These are phyloP conservation scores for Andricus grossulariae DNA, from an alignment of 1,140 invertebrate genomes.

Conservation along the genomic window DNA sequence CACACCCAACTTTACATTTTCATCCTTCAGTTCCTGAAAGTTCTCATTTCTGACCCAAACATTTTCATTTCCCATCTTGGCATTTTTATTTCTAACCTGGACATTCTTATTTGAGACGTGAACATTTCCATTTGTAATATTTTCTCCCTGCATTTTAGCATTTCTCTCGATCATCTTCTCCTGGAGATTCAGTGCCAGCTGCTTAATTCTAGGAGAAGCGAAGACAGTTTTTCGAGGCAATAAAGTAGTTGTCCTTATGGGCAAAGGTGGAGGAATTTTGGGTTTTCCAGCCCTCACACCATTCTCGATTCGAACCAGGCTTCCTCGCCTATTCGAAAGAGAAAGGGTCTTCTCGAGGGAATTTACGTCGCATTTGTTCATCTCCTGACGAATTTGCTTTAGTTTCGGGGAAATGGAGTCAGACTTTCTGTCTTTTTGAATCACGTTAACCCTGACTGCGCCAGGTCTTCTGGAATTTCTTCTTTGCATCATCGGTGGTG, in stretches of 20 bases:
- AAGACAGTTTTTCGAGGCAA: slow-evolving; percentile 50
- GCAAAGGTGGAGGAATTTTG: slow-evolving; percentile 16
- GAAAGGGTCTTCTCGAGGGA: slow-evolving; percentile 10
- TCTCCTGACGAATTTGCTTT: slow-evolving; percentile 48
- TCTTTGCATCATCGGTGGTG: slow-evolving; percentile 50
- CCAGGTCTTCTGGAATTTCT: slow-evolving; percentile 57
- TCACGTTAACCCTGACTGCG: slow-evolving; percentile 47
- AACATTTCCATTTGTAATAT: background rate
- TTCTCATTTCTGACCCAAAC: slow-evolving; percentile 1
- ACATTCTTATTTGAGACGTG: no score
- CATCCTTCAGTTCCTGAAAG: slow-evolving; percentile 27
- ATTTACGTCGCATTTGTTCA: slow-evolving; percentile 31
- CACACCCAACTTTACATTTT: background rate
- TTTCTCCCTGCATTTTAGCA: slow-evolving; percentile 33
- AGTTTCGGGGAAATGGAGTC: slow-evolving; percentile 48
- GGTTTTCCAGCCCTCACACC: slow-evolving; percentile 23
- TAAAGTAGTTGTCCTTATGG: slow-evolving; percentile 1
- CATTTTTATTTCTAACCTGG: no score
- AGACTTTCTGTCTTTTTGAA: slow-evolving; percentile 46
- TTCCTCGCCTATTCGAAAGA: slow-evolving; percentile 1
- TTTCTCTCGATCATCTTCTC: slow-evolving; percentile 55
- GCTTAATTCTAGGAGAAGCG: slow-evolving; percentile 52
- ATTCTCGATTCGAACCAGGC: slow-evolving; percentile 8
- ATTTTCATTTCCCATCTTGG: no score
- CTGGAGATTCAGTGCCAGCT: slow-evolving; percentile 54